Evolutionary conservation across 2,113 vertebrate genomes (phyloP), one percentile per base, ranked within the genome.

Genomic region (Megatriorchis doriae): DNA sequence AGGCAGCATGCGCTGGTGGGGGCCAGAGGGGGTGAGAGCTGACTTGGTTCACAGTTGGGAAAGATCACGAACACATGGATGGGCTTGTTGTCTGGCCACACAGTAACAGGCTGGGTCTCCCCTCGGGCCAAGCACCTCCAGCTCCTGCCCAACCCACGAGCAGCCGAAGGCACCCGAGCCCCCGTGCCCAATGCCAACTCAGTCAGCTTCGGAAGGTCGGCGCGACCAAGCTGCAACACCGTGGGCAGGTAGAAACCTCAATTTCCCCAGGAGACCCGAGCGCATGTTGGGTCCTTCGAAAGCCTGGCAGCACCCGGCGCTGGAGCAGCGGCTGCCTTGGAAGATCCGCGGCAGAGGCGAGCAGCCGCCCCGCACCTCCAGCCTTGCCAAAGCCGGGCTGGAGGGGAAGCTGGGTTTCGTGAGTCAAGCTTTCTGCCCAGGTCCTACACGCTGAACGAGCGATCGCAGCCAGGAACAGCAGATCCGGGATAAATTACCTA

Each of bases 211-310:
- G 42, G 16, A 42, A 45, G 16, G 70, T 17, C 74, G 23, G 52
- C 0, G 1, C 17, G 59, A 40, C 42, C 31, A 14, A 7, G 1
- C 58, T 52, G 71, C 66, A n/a, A 2, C 66, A n/a, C 3, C 0
- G 0, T 2, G 32, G 43, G 58, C 67, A 75, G 9, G 22, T 4
- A 25, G 61, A 45, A 50, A 53, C 6, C 29, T 3, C 50, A 7
- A 52, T 25, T 25, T 11, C 36, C 26, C 32, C 55, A 16, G 1
- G 16, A 70, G 62, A 48, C 13, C 77, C 6, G 1, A 21, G 21
- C 6, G 25, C 3, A 1, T 1, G 1, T 1, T 6, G 38, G 13
- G 34, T 14, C 45, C 73, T 67, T 32, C 38, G 47, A 27, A 32
- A 58, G 45, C 68, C 75, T 3, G 38, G 83, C 52, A 86, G 53